Evolutionary conservation across 2,797 vertebrate species (phyloP).

Genomic region (Zalophus californianus): DNA sequence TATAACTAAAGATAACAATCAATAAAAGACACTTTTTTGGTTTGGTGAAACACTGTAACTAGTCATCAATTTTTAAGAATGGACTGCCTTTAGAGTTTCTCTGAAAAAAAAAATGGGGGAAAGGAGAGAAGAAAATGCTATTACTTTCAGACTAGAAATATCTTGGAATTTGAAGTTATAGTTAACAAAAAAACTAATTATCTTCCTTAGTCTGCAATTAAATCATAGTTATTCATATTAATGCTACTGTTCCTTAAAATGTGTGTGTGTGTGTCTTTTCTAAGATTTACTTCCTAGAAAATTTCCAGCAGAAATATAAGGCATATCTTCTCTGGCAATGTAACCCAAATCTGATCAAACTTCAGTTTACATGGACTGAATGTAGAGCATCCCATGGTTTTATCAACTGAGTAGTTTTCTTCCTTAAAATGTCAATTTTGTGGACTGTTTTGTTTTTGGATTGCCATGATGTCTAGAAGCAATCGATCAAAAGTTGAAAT

Average conservation of each 20-base stretch:
- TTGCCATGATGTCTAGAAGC: background rate
- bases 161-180: background rate
- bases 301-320: background rate
- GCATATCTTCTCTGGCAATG: background rate
- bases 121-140: background rate
- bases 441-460: background rate
- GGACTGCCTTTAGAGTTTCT: background rate
- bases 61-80: background rate
- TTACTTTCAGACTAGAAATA: background rate
- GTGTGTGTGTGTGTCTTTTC: background rate
- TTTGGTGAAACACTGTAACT: background rate
- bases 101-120: background rate
- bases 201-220: background rate
- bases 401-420: background rate
- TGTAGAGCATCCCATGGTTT: background rate
- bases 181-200: background rate
- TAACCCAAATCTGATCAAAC: background rate
- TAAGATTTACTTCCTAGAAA: slow-evolving; percentile 9
- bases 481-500: background rate
- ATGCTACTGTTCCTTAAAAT: background rate
- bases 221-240: background rate
- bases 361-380: background rate
- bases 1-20: background rate
- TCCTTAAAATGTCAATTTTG: background rate
- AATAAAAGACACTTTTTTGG: background rate